Base-by-base conservation (phyloP, 2,888 invertebrate species). In the Leucophenga maculata region DNA sequence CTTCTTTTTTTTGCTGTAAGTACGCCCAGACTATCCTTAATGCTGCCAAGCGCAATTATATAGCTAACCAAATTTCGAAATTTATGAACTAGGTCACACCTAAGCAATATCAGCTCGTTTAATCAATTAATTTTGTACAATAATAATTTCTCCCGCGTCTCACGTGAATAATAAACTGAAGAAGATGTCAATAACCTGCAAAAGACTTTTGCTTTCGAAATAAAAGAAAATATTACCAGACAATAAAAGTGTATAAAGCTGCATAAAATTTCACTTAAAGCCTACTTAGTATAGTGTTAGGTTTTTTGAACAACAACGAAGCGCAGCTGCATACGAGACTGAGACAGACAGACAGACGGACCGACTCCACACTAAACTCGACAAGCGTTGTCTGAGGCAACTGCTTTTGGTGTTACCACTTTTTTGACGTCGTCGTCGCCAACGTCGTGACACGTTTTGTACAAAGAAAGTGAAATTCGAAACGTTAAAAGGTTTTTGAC, bases 381-480 rank as follows among this genome's bases (percentile, higher is more conserved):
- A 3, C 26, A 57, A 1, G 55, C 32, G n/a, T 4, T 14, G 50
- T 50, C 16, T 18, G 50, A n/a, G 18, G 50, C 50, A 16, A n/a
- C 50, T 50, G 16, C 50, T n/a, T n/a, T n/a, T n/a, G n/a, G n/a
- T 50, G 50, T 46, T n/a, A 6, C n/a, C 46, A 8, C n/a, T n/a
- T 4, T 8, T 13, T 46, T n/a, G 2, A 16, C 16, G 6, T 16
- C 16, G 48, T 48, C 48, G 50, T 16, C 50, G 50, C 18, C 46
- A 18, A 1, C 50, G 62, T 62, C 13, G 18, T 46, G 57, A 32
- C 57, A 31, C 32, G 57, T 59, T 59, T 31, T 16, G 46, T 46
- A 73, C 80, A 82, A 80, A 80, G 80, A 80, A 80, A 80, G 80
- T 80, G 80, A 80, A 80, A 80, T 77, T 76, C 75, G 70, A 32